Evolutionary conservation across 2,888 invertebrate genomes (phyloP), one percentile per base, ranked within the genome.

Genomic region (Steinernema hermaphroditum): DNA sequence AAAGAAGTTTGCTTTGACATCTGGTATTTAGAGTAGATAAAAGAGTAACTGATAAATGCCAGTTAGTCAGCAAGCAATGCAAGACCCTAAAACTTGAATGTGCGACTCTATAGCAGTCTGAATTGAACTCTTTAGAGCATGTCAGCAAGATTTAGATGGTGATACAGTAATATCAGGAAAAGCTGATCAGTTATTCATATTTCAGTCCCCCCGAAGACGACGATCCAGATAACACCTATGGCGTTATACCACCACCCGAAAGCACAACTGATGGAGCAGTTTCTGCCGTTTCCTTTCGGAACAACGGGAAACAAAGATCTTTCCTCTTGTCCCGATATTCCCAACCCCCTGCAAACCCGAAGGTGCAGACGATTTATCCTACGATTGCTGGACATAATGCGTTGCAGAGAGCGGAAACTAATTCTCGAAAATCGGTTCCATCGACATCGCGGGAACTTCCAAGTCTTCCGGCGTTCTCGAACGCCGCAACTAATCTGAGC

Each of bases 371-470:
- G 46, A 4, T 46, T 46, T 9, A 19, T 4, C 9, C n/a, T 19
- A 4, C 22, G 16, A 46, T 46, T 19, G 4, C 37, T 12, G 12
- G 12, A 12, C 37, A 6, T 4, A 19, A 14, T 54, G 6, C 4
- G 24, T 54, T 54, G 9, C 16, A 54, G 54, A 22, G 16, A 54
- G 54, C 16, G 22, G 24, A 22, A 8, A 6, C 19, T 27, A 54
- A 54, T 16, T 54, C 54, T 27, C 54, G 54, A 2, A 54, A 54
- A 54, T 54, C 54, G 54, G 24, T 54, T 22, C 54, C 54, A 4
- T 54, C 54, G 6, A 8, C 54, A 12, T 27, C 22, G 6, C 19
- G 54, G 6, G 54, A 54, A 24, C 27, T 54, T 22, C 54, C 54
- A 22, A 54, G 54, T 27, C 16, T 54, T 2, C 54, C 54, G 2